Conservation (phyloP, 2,888 invertebrate genomes). For the Scelioninae gen. 1 region DNA sequence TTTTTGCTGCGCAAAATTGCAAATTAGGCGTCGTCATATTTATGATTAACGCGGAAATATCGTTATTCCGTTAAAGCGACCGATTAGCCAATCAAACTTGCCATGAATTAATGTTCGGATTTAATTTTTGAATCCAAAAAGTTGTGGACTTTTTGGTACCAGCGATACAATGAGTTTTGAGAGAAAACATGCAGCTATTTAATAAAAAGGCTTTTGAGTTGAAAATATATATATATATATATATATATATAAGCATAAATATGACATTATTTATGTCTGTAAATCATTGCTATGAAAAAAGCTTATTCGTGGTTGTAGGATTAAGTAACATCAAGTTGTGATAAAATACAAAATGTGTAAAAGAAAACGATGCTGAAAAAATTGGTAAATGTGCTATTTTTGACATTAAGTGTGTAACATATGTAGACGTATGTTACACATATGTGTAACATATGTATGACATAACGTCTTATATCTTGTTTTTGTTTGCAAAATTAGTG, state of each 20-base stretch:
- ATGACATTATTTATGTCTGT: neutral
- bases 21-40: neutral
- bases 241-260: constrained; percentile 45
- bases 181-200: constrained; percentile 51
- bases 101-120: no score
- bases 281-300: constrained; percentile 10
- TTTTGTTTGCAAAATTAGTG: neutral
- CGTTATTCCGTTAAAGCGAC: neutral
- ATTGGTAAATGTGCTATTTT: no score
- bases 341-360: neutral
- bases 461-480: neutral
- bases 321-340: constrained; percentile 3
- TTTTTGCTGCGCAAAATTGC: neutral
- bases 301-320: constrained; percentile 5
- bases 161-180: constrained; percentile 14
- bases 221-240: no score
- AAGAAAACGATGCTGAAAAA: neutral
- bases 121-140: no score
- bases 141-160: no score
- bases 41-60: neutral
- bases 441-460: neutral
- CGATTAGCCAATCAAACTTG: no score
- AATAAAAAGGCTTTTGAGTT: constrained; percentile 28
- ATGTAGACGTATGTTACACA: no score
- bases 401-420: no score